A percentile compares a stretch with the other conserved stretches of the same genome.
Evolutionary conservation across 2,888 invertebrate genomes (phyloP).

Genomic region (Thelaira solivaga): DNA sequence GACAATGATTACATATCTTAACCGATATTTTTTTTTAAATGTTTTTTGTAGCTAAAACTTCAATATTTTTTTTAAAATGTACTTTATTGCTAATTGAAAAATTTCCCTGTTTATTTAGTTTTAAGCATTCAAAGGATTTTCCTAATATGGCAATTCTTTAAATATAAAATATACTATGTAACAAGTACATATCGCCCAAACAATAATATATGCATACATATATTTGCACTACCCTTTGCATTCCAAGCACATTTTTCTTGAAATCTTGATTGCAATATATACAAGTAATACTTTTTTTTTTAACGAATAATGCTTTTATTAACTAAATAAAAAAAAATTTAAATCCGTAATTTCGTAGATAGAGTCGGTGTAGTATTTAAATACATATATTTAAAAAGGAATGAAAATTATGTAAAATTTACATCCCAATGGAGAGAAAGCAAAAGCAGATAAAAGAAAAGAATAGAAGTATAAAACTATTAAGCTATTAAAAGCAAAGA

Average conservation of each 20-base stretch:
- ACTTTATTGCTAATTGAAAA: too few relatives aligned
- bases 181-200: conserved; percentile 71
- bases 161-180: conserved; percentile 45
- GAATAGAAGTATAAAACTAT: too few relatives aligned
- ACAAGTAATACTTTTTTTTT: not conserved
- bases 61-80: too few relatives aligned
- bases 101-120: too few relatives aligned
- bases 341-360: too few relatives aligned
- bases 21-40: too few relatives aligned
- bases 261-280: conserved; percentile 46
- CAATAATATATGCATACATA: too few relatives aligned
- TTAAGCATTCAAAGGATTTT: not conserved
- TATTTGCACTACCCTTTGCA: conserved; percentile 29
- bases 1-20: not conserved
- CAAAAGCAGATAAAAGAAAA: not conserved
- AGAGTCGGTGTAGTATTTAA: too few relatives aligned
- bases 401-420: conserved; percentile 38
- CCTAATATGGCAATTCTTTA: conserved; percentile 25
- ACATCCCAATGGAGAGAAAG: conserved; percentile 1
- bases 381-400: not conserved
- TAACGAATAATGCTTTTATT: not conserved
- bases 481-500: not conserved
- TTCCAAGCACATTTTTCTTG: conserved; percentile 18
- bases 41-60: too few relatives aligned
- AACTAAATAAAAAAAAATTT: not conserved